Base-by-base conservation (phyloP, 2,888 invertebrate genomes). In the Podotricha telesiphe region DNA sequence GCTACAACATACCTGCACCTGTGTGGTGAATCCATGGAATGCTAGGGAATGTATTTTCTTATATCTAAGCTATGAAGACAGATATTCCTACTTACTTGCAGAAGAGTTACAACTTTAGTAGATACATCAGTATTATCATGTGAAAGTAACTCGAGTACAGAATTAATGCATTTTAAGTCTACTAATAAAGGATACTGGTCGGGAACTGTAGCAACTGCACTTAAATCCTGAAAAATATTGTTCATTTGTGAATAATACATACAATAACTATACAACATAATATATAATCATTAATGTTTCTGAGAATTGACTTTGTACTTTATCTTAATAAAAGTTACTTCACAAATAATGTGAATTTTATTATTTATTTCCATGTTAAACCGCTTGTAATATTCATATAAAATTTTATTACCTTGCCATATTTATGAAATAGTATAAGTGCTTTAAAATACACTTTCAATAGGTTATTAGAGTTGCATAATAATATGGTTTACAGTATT, bases 51-150 rank as follows among this genome's bases (percentile, higher is more conserved):
- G 2, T 28, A 2, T 28, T 28, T 42, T 42, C 13, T 13, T 42
- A 42, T 3, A 13, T 42, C 11, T 13, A 42, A 42, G 42, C 42
- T 3, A 42, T 5, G 19, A n/a, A 15, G 2, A 20, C 20, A 42
- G 22, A 15, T 42, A 42, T 47, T 37, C 37, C 1, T 10, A 71
- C 78, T 71, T 78, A 94, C 96, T 93, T 96, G 95, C 65, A 97
- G 77, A 11, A 93, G 82, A 78, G 91, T 80, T 68, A 97, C 95
- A 56, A 97, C 95, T 75, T 96, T 96, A 61, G 97, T 96, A 22
- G 97, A 95, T 75, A 99, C 96, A 90, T 98, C 99, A 55, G 98
- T 97, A 87, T 99, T 99, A 80, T 99, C 99, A 92, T 99, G 99
- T 22, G 97, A 95, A 11, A 99, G 89, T 67, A 99, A 93, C 81